Evolutionary conservation across 2,113 vertebrate species (phyloP).

Genomic region (Alaudala cheleensis): DNA sequence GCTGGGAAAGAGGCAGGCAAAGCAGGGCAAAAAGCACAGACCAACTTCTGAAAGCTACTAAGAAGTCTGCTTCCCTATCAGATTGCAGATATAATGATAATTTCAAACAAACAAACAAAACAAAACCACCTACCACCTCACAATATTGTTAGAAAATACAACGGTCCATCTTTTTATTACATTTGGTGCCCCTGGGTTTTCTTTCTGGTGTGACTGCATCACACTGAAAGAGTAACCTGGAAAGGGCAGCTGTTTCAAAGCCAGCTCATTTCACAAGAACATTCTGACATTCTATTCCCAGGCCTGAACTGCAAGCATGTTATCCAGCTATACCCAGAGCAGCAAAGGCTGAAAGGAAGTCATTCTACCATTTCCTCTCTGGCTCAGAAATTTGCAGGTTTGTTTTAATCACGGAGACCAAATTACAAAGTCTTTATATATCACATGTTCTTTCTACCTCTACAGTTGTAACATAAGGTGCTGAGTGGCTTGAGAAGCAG

Average conservation of each 20-base stretch:
- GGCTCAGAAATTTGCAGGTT: neutral
- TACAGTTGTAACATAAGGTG: neutral
- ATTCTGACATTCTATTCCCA: neutral
- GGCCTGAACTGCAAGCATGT: neutral
- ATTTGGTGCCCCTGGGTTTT: neutral
- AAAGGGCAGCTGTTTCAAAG: neutral
- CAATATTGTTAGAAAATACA: neutral
- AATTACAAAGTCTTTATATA: neutral
- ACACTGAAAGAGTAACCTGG: neutral
- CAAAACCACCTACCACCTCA: rapidly evolving
- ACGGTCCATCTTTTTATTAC: neutral
- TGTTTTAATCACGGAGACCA: neutral
- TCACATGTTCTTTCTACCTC: neutral
- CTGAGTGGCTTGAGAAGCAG: neutral
- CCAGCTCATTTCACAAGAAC: neutral
- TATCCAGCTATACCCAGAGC: neutral
- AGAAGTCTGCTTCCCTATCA: neutral
- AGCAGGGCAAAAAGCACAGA: neutral
- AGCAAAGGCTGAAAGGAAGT: neutral
- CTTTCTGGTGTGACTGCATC: neutral
- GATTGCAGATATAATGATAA: neutral
- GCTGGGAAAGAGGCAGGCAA: neutral
- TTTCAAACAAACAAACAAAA: no score
- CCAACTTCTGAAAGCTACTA: neutral
- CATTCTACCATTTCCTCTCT: neutral